Evolutionary conservation across 2,113 vertebrate genomes (phyloP), one percentile per base, ranked within the genome.

Genomic region (Candoia aspera): DNA sequence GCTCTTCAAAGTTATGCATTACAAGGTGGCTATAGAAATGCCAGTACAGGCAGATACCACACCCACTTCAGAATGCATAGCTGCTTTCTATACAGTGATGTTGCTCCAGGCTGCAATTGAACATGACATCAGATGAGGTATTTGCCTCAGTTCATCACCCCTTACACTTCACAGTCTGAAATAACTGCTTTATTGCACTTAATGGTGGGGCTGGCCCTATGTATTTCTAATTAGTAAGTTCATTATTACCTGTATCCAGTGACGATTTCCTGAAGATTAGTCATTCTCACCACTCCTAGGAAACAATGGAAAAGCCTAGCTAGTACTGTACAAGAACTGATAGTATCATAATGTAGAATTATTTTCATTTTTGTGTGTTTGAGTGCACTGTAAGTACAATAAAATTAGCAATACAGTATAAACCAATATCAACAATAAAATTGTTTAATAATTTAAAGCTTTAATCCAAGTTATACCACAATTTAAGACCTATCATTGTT

Each of bases 201-300:
- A 37, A 79, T 21, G 57, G 57, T 21, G 57, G 57, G 57, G 17
- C 19, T 58, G 49, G 57, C 57, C 19, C 6, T 42, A 2, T 37
- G 2, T 79, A 62, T 33, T 88, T 49, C 17, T 24, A 23, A 88
- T 83, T 33, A 83, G 19, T 62, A 60, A 64, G 1, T 42, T 19
- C 37, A 60, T 49, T 59, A 46, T 87, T 89, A 92, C 91, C 91
- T 92, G 91, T 89, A 64, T 89, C 91, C 58, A 64, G n/a, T 64
- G 46, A 84, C 33, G 58, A 89, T 37, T 62, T 89, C 91, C 23
- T 92, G 87, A 55, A 92, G 58, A 19, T 64, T 62, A 57, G 59
- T 92, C 91, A 92, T 92, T 92, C 15, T 89, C 46, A 54, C 42
- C 21, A 29, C 42, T 29, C 46, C 87, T 89, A 89, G 79, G n/a